Evolutionary conservation across 2,797 vertebrate genomes (phyloP).

Genomic region (Brachyrhaphis roseni): DNA sequence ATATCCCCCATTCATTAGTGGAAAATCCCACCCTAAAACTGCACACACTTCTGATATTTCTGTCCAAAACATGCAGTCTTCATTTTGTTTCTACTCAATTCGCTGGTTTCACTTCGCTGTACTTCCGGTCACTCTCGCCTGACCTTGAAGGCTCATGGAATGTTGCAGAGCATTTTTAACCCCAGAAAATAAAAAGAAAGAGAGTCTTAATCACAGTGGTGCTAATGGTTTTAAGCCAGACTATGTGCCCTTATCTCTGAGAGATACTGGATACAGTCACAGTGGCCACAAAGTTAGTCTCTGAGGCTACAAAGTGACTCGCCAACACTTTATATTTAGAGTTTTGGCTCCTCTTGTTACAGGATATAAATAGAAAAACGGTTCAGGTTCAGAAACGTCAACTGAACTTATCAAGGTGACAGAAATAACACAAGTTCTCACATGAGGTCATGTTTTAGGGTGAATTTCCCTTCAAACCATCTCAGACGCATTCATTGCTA

Average conservation of each 20-base stretch:
- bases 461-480: slow-evolving; percentile 57
- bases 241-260: slow-evolving; percentile 68
- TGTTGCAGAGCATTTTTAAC: slow-evolving; percentile 52
- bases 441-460: slow-evolving; percentile 45
- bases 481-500: slow-evolving; percentile 52
- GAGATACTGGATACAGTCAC: slow-evolving; percentile 66
- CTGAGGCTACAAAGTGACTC: slow-evolving; percentile 49
- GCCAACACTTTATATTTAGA: slow-evolving; percentile 20
- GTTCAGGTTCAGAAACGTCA: slow-evolving; percentile 42
- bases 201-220: slow-evolving; percentile 61
- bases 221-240: slow-evolving; percentile 65
- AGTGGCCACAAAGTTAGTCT: slow-evolving; percentile 58
- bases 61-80: slow-evolving; percentile 44
- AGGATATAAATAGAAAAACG: slow-evolving; percentile 7
- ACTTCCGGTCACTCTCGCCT: slow-evolving; percentile 40
- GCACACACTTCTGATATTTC: slow-evolving; percentile 43
- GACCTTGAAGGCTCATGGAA: slow-evolving; percentile 58
- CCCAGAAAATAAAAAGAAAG: neutral
- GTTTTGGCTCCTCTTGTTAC: slow-evolving; percentile 28
- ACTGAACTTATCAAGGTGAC: slow-evolving; percentile 45
- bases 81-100: slow-evolving; percentile 30
- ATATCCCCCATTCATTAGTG: slow-evolving; percentile 41
- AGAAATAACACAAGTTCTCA: slow-evolving; percentile 53
- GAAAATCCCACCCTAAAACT: slow-evolving; percentile 52
- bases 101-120: slow-evolving; percentile 30